A percentile compares a stretch with the other conserved stretches of the same genome.
phyloP scores from a whole-genome alignment of 2,888 invertebrate genomes.

The Limnephilus lunatus region DNA sequence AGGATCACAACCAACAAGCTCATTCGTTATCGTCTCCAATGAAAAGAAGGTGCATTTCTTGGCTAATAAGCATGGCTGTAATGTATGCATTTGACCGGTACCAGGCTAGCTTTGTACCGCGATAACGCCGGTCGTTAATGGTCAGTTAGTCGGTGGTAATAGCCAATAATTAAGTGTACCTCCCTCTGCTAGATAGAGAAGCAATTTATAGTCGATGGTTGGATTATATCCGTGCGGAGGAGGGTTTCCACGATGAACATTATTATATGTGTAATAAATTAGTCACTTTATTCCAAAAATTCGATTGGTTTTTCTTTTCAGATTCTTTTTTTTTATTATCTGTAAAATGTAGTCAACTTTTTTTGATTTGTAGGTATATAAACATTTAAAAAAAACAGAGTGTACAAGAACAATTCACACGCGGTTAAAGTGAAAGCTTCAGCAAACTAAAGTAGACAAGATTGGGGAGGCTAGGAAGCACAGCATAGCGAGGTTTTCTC shows the following conservation, averaged over 20 bases:
- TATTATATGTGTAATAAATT: no score
- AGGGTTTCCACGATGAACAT: neutral
- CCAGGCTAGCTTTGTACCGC: constrained; percentile 29
- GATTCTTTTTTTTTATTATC: no score
- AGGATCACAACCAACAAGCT: neutral
- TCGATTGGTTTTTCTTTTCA: no score
- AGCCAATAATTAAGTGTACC: constrained; percentile 60
- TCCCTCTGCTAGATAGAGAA: constrained; percentile 38
- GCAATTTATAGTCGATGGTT: constrained; percentile 45
- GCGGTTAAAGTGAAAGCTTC: no score
- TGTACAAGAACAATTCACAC: no score
- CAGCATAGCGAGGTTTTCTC: no score
- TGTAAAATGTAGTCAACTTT: no score
- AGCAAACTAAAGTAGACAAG: no score
- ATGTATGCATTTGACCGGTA: constrained; percentile 41
- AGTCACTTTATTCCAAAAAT: no score
- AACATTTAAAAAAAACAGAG: no score
- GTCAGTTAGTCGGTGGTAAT: constrained; percentile 40
- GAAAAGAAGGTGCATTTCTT: constrained; percentile 51
- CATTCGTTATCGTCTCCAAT: constrained; percentile 44
- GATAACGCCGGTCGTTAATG: constrained; percentile 43
- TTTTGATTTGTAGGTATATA: no score
- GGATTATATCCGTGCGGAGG: neutral
- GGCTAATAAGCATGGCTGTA: constrained; percentile 47
- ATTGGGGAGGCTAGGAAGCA: no score